A percentile compares a stretch with the other conserved stretches of the same genome.
These are phyloP conservation scores for Nesidiocoris tenuis DNA, from an alignment of 2,888 invertebrate genomes.

Conservation along the genomic window DNA sequence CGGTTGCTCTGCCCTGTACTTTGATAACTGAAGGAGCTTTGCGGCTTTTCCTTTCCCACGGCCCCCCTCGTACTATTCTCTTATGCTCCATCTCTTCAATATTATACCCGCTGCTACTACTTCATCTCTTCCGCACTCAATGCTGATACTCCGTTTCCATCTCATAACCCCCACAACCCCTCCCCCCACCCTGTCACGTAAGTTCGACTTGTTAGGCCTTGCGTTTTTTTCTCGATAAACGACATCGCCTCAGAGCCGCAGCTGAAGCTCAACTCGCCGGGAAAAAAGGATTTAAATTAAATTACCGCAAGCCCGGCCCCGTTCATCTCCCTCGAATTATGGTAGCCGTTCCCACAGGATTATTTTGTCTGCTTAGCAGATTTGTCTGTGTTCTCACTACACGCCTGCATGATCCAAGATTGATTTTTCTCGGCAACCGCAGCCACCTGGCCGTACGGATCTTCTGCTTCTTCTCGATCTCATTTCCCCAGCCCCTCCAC, in stretches of 20 bases:
- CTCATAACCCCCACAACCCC: neutral
- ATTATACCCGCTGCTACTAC: too few species aligned
- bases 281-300: slow-evolving; percentile 33
- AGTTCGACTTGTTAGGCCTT: slow-evolving; percentile 33
- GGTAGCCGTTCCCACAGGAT: neutral
- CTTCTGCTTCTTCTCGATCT: neutral
- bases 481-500: neutral
- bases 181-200: slow-evolving; percentile 20
- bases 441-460: neutral
- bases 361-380: neutral
- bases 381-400: neutral
- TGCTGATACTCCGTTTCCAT: too few species aligned
- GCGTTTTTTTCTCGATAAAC: slow-evolving; percentile 19
- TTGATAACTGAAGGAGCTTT: slow-evolving; percentile 34
- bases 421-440: neutral
- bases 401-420: neutral
- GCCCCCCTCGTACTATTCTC: too few species aligned
- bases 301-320: neutral
- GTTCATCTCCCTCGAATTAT: neutral
- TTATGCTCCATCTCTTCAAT: too few species aligned
- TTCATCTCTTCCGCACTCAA: too few species aligned
- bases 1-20: neutral
- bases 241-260: slow-evolving; percentile 23
- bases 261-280: slow-evolving; percentile 5
- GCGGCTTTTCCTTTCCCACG: slow-evolving; percentile 31